phyloP scores from a whole-genome alignment of 2,888 invertebrate species.

The Marronus borbonicus region DNA sequence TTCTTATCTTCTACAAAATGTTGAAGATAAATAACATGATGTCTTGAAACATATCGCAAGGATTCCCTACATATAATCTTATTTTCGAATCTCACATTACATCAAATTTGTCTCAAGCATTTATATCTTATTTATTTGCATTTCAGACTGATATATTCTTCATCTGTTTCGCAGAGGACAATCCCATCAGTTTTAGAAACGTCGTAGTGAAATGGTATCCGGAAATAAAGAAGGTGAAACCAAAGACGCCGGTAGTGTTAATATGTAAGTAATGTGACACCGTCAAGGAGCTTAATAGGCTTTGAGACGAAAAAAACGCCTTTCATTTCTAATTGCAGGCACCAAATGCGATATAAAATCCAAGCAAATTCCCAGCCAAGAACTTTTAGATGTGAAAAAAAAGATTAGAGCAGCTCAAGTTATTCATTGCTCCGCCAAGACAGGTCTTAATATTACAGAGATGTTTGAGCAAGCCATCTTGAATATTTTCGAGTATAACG shows the following conservation, averaged over 20 bases:
- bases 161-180: constrained; percentile 59
- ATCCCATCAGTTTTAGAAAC: constrained; percentile 57
- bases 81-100: no score
- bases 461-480: constrained; percentile 55
- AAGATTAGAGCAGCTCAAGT: constrained; percentile 57
- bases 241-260: constrained; percentile 55
- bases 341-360: constrained; percentile 58
- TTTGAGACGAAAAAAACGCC: neutral
- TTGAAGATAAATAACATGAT: no score
- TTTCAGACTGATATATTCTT: constrained; percentile 59
- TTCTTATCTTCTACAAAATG: no score
- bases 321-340: constrained; percentile 53
- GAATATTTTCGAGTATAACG: constrained; percentile 32
- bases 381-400: constrained; percentile 54
- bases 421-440: constrained; percentile 59
- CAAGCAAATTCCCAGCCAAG: constrained; percentile 47
- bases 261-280: constrained; percentile 54
- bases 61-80: no score
- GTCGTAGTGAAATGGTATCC: constrained; percentile 57
- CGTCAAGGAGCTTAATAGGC: no score
- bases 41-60: no score
- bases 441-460: constrained; percentile 55
- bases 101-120: no score
- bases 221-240: constrained; percentile 54
- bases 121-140: no score